Conservation (phyloP, 2,113 vertebrate genomes). For the Eleginops maclovinus region DNA sequence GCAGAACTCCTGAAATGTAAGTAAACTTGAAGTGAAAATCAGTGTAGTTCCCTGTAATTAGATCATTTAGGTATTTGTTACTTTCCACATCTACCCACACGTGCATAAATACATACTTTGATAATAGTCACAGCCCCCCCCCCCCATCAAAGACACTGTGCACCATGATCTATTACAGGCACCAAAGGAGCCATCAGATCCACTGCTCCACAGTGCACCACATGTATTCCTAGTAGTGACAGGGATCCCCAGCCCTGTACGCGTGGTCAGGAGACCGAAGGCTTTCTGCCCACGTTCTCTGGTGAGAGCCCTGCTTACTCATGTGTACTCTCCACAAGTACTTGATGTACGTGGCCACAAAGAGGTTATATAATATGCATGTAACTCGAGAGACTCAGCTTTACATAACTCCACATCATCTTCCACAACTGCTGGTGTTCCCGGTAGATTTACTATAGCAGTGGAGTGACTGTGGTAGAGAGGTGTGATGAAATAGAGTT, state of each 20-base stretch:
- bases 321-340: background rate
- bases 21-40: background rate
- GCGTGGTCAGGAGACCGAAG: background rate
- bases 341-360: background rate
- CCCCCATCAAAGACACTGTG: background rate
- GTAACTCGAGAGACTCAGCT: background rate
- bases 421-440: background rate
- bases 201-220: background rate
- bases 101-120: background rate
- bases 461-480: too few species aligned
- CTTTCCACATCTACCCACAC: background rate
- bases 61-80: background rate
- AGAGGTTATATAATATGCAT: background rate
- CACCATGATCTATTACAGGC: background rate
- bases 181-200: background rate
- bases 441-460: background rate
- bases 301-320: background rate
- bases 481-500: background rate
- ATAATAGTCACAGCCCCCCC: background rate
- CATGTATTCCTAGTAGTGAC: background rate
- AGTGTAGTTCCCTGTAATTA: background rate
- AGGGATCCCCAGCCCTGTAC: background rate
- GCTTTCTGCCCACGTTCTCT: background rate
- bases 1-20: background rate
- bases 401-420: background rate